Percentiles rank a stretch among this genome's conserved stretches.
These are phyloP conservation scores for Steatornis caripensis DNA, from an alignment of 2,113 vertebrate species.

Conservation along the genomic window DNA sequence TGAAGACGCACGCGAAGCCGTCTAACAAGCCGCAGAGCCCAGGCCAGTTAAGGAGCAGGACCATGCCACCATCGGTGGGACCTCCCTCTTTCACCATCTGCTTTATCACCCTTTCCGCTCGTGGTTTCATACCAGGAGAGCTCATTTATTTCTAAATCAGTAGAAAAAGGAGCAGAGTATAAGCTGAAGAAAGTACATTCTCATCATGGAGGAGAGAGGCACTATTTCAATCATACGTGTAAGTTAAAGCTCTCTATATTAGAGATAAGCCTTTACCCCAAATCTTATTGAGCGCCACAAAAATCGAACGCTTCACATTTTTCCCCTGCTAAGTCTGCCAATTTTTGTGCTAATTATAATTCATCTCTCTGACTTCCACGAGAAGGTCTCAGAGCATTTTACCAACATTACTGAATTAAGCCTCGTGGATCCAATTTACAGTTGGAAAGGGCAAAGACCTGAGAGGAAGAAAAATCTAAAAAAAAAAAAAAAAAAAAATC, in stretches of 20 bases:
- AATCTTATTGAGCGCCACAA: background rate
- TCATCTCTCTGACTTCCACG: background rate
- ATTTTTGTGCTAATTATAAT: slow-evolving; percentile 45
- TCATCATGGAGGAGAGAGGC: background rate
- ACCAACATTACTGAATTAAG: background rate
- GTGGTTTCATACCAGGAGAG: background rate
- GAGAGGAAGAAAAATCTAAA: too few species aligned
- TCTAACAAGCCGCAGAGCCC: background rate
- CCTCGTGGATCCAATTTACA: background rate
- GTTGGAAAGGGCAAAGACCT: background rate
- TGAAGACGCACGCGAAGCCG: background rate
- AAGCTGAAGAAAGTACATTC: background rate
- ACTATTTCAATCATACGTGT: background rate
- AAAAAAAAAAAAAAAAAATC: too few species aligned
- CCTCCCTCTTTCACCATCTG: background rate
- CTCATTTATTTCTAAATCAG: background rate
- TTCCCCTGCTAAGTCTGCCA: background rate
- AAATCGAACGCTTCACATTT: background rate
- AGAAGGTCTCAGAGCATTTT: background rate
- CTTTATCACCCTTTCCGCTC: background rate
- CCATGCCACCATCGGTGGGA: background rate
- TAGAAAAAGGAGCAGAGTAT: background rate
- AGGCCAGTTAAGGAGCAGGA: background rate
- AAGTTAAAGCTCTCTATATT: background rate
- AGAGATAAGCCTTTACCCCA: background rate